These are phyloP conservation scores for Enteromius paludinosus DNA, from an alignment of 2,797 vertebrate species.

Conservation along the genomic window DNA sequence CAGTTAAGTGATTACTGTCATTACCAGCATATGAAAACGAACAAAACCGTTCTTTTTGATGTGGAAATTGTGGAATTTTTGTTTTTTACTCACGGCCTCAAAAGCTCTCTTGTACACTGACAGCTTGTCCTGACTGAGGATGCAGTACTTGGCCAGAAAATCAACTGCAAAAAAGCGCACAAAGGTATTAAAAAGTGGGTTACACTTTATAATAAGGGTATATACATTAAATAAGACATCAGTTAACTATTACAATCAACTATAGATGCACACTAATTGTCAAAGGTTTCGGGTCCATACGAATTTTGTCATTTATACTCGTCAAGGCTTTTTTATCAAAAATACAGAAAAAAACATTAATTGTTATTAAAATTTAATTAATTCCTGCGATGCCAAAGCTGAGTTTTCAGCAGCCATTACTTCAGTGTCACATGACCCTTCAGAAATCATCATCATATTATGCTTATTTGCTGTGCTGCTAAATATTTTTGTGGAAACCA, in stretches of 20 bases:
- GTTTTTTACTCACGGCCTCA: conserved; percentile 87
- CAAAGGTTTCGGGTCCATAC: background rate
- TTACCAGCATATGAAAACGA: conserved; percentile 5
- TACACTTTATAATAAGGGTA: background rate
- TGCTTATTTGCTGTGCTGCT: background rate
- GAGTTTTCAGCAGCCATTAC: background rate
- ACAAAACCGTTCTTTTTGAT: background rate
- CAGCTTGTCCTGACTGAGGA: conserved; percentile 92
- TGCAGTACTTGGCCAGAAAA: conserved; percentile 94
- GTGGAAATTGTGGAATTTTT: background rate
- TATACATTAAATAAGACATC: too few relatives aligned
- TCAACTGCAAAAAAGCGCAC: conserved; percentile 81
- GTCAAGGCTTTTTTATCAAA: background rate
- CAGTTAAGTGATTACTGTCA: conserved; percentile 1
- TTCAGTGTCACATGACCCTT: background rate
- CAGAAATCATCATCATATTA: background rate
- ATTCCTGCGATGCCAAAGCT: background rate
- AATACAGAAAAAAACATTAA: background rate
- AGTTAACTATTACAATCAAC: background rate
- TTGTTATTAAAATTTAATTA: background rate
- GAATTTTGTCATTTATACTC: background rate
- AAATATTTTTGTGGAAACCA: too few relatives aligned
- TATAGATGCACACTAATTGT: background rate
- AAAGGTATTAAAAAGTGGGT: conserved; percentile 46
- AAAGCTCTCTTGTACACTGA: conserved; percentile 90